phyloP scores from a whole-genome alignment of 2,888 invertebrate genomes.

The Chloroclysta siterata region DNA sequence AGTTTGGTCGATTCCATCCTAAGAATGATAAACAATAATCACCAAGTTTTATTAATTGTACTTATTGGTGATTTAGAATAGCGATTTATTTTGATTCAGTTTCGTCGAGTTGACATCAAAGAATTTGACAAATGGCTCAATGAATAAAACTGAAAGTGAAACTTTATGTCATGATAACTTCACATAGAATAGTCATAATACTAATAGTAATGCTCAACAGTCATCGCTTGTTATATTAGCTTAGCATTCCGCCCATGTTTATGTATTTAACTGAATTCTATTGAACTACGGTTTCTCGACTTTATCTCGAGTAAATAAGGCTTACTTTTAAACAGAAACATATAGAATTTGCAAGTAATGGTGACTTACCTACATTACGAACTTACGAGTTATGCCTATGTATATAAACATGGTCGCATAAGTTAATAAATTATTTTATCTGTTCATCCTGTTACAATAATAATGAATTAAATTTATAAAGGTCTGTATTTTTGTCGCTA shows the following conservation, averaged over 20 bases:
- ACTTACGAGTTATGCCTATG: background rate
- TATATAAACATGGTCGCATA: constrained; percentile 15
- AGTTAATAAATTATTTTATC: constrained; percentile 6
- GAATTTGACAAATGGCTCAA: too few relatives aligned
- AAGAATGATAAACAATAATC: too few relatives aligned
- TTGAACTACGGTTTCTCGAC: constrained; percentile 9
- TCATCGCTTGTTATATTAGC: constrained; percentile 23
- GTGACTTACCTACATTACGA: constrained; percentile 16
- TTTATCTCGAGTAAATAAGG: constrained; percentile 28
- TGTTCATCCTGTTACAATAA: background rate
- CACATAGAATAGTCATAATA: constrained; percentile 2
- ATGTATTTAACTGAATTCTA: constrained; percentile 8
- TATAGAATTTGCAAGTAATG: constrained; percentile 32
- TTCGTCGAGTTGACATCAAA: background rate
- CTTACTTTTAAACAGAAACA: constrained; percentile 24
- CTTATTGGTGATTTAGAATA: too few relatives aligned
- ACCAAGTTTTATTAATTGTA: too few relatives aligned
- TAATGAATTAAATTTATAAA: too few relatives aligned
- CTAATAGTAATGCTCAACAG: constrained; percentile 4
- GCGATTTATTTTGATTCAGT: too few relatives aligned
- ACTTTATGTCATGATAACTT: background rate
- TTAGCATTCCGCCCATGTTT: constrained; percentile 13
- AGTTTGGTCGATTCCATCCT: too few relatives aligned
- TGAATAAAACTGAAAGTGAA: constrained; percentile 9
- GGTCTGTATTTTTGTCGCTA: too few relatives aligned